Evolutionary conservation across 2,113 vertebrate genomes (phyloP), one percentile per base, ranked within the genome.

Genomic region (Hydrochoerus hydrochaeris): DNA sequence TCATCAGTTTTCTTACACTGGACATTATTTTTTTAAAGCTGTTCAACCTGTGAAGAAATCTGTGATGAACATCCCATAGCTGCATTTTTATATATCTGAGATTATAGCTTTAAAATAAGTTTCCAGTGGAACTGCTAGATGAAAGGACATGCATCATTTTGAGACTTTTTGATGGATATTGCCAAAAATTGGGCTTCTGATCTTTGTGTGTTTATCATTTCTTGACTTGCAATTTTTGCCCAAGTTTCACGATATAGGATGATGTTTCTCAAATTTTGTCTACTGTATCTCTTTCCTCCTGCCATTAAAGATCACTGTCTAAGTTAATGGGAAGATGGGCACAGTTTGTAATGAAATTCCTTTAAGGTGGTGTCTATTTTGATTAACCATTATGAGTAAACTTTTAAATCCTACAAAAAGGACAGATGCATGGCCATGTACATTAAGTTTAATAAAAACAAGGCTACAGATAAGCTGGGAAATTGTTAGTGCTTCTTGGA

Each of bases 161-260:
- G 87, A 78, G 81, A 87, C n/a, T 82, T 87, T 96, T 92, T 92
- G 67, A 86, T 95, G n/a, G n/a, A 73, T 86, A 90, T 38, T 93
- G 58, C 44, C 71, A 85, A 84, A 90, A 90, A 86, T 95, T 88
- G 73, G 75, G 9, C 63, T 95, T 96, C 85, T 1, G 0, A 60
- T 96, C 67, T 92, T 95, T 69, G 60, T 84, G 78, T 78, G 57
- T 90, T 96, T 87, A 92, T 97, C 58, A 88, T 88, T 93, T 96
- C 77, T 95, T 96, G 95, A 97, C 95, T 97, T 96, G 94, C 62
- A 91, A 95, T 97, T 96, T 96, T 93, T 73, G 80, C 77, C 57
- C 87, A 84, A 97, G 63, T 4, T 20, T 14, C 11, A 80, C 92
- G 96, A 96, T 90, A 95, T 96, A 96, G 38, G 71, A 69, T 80